Conservation (phyloP, 2,888 invertebrate genomes). For the Oligia strigilis region DNA sequence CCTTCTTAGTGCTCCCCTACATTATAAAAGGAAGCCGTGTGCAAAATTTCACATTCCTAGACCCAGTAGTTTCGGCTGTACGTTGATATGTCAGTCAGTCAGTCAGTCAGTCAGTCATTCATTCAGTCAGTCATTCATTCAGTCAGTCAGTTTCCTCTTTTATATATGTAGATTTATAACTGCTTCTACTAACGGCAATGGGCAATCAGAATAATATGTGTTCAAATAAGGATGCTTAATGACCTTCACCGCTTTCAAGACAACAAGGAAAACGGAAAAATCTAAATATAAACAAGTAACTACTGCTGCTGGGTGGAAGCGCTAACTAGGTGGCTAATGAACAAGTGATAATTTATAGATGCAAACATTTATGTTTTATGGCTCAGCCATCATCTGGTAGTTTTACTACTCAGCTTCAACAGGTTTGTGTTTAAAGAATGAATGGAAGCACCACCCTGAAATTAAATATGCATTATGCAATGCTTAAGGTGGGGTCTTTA, state of each 20-base stretch:
- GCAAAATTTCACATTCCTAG: no score
- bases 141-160: no score
- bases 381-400: conserved; percentile 1
- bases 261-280: conserved; percentile 56
- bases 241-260: conserved; percentile 26
- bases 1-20: no score
- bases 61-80: no score
- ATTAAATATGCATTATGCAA: conserved; percentile 6
- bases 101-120: no score
- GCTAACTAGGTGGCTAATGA: conserved; percentile 48
- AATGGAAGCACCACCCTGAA: not conserved
- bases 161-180: no score
- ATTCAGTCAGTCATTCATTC: no score
- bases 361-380: conserved; percentile 22
- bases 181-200: not conserved
- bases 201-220: not conserved
- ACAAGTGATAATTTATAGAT: conserved; percentile 54
- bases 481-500: not conserved
- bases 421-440: conserved; percentile 2
- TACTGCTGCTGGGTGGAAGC: conserved; percentile 15
- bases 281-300: conserved; percentile 40
- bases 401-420: conserved; percentile 7
- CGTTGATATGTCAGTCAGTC: no score
- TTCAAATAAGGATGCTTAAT: conserved; percentile 17
- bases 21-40: no score